Conservation (phyloP, 1,140 invertebrate species). For the Drosophila lowei region DNA sequence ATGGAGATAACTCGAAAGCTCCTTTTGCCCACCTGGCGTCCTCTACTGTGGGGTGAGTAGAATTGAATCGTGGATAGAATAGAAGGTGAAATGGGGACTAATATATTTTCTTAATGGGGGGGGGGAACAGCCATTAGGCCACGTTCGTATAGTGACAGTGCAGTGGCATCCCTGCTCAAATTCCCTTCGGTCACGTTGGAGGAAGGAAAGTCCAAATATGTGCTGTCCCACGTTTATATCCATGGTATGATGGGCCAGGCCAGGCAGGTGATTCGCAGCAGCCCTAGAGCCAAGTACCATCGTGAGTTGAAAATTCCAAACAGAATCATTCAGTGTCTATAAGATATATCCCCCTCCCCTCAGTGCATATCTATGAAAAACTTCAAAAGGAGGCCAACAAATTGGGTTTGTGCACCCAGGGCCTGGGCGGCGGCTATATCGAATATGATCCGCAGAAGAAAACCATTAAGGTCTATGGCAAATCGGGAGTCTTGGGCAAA, state of each 20-base stretch:
- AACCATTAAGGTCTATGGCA: conserved; percentile 55
- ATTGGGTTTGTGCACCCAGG: conserved; percentile 47
- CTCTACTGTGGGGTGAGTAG: conserved; percentile 26
- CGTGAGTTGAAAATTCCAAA: conserved; percentile 31
- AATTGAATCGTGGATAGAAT: too few species aligned
- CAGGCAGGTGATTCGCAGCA: conserved; percentile 43
- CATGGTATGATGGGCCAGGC: conserved; percentile 46
- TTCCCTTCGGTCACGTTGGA: conserved; percentile 34
- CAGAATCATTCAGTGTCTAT: neutral
- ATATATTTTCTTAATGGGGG: neutral
- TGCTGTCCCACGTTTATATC: conserved; percentile 54
- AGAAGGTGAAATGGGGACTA: neutral
- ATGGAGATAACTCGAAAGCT: conserved; percentile 48
- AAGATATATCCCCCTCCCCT: neutral
- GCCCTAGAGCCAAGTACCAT: conserved; percentile 44
- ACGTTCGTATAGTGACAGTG: conserved; percentile 24
- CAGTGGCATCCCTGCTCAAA: conserved; percentile 6
- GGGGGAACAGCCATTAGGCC: conserved; percentile 1
- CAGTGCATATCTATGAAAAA: conserved; percentile 58
- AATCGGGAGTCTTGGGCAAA: conserved; percentile 42
- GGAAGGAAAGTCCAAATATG: conserved; percentile 55
- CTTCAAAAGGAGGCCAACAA: conserved; percentile 34
- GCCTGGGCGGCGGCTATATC: conserved; percentile 51
- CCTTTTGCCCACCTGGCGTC: conserved; percentile 36
- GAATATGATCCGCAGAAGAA: conserved; percentile 46